Evolutionary conservation across 2,888 invertebrate species (phyloP), one percentile per base, ranked within the genome.

Genomic region (Drosophila antonietae): DNA sequence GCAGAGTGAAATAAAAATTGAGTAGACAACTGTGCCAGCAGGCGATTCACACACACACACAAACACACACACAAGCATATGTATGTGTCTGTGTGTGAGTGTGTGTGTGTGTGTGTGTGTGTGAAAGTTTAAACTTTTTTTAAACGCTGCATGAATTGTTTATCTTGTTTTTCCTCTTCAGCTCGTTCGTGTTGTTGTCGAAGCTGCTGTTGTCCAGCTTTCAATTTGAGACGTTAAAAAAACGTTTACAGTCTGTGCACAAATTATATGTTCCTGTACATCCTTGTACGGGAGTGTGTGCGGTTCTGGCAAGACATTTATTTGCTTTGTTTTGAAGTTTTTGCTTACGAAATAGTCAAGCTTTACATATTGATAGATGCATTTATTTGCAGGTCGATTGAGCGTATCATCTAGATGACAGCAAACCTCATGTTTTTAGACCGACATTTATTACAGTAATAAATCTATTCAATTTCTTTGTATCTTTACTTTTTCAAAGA

Each of bases 71-170:
- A 66, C 15, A 57, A 8, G 44, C 14, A 53, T n/a, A 35, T 12
- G 12, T 31, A 28, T 28, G 1, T 6, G 28, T 0, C 0, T 28
- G 8, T 23, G 39, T 18, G 33, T n/a, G 35, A 23, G 23, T 20
- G 2, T 49, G 9, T 52, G 33, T 41, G 28, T 41, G 35, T 35
- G 35, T 37, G 41, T 28, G 41, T 12, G 14, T 15, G 49, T 37
- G 15, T 68, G 78, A 75, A 87, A 77, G 75, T 78, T 68, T 64
- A 78, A 88, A 84, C 77, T 88, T 88, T 85, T 81, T 70, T 88
- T 88, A 88, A 84, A 83, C 88, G 84, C 69, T 80, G 75, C 84
- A 70, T 75, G 80, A 83, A 80, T 84, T 84, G 84, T 80, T 85
- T 69, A 67, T 62, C 73, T 73, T 67, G 72, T 68, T 58, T 75